These are phyloP conservation scores for Salminus brasiliensis DNA, from an alignment of 2,113 vertebrate genomes.

Conservation along the genomic window DNA sequence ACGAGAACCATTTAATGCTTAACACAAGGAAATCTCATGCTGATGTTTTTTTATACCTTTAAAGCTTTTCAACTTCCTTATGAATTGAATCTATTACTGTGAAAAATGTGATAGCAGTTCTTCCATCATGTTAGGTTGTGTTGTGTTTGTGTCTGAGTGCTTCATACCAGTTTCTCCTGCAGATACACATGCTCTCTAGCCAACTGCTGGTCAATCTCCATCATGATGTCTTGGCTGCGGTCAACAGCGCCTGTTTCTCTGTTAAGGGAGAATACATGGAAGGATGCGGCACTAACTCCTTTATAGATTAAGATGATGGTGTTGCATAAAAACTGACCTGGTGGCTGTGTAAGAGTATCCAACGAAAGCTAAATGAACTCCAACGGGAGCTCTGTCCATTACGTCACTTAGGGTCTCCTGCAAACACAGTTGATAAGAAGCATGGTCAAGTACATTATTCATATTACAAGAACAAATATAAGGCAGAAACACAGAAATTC, in stretches of 20 bases:
- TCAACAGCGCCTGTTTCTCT: slow-evolving; percentile 72
- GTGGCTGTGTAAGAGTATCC: slow-evolving; percentile 83
- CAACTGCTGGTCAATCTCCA: slow-evolving; percentile 67
- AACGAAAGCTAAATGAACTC: slow-evolving; percentile 85
- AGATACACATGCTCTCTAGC: slow-evolving; percentile 44
- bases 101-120: too few species aligned
- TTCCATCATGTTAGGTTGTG: not conserved
- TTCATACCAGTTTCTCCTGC: slow-evolving; percentile 59
- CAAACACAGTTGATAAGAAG: not conserved
- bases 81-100: too few species aligned
- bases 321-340: slow-evolving; percentile 66
- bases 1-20: too few species aligned
- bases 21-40: too few species aligned
- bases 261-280: not conserved
- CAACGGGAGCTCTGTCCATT: slow-evolving; percentile 72
- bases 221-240: slow-evolving; percentile 72
- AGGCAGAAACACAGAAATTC: not conserved
- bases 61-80: too few species aligned
- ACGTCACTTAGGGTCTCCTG: slow-evolving; percentile 80
- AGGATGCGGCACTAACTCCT: not conserved
- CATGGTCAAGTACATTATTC: not conserved
- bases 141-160: not conserved
- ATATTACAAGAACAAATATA: not conserved
- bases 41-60: too few species aligned
- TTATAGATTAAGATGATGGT: not conserved